These are phyloP conservation scores for Pristiophorus japonicus DNA, from an alignment of 2,113 vertebrate species.

Conservation along the genomic window DNA sequence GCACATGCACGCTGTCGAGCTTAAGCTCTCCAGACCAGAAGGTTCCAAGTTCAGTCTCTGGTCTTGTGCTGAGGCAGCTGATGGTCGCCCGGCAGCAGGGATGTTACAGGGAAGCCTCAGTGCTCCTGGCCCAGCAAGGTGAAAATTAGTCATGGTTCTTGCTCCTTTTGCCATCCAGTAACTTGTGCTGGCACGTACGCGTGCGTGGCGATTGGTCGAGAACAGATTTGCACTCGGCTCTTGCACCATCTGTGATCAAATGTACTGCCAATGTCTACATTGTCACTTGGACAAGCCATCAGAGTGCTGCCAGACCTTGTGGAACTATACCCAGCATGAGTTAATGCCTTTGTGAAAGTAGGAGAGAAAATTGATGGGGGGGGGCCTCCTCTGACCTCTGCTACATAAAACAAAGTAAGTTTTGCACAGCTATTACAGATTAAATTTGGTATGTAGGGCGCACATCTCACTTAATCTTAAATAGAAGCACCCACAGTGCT, in stretches of 20 bases:
- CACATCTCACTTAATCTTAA: not conserved
- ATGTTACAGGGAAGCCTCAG: not conserved
- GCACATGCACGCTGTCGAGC: not conserved
- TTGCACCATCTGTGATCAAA: not conserved
- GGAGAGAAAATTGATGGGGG: not conserved
- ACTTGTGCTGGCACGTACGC: not conserved
- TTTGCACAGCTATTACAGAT: not conserved
- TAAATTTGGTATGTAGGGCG: not conserved
- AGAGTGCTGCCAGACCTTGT: not conserved
- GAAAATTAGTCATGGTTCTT: slow-evolving; percentile 15
- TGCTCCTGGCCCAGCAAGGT: not conserved
- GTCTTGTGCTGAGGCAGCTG: not conserved
- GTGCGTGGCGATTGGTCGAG: not conserved
- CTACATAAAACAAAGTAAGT: not conserved
- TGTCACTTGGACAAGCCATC: not conserved
- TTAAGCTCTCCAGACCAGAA: too few species aligned
- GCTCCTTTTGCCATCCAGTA: not conserved
- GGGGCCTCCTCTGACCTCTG: not conserved
- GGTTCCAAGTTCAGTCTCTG: not conserved
- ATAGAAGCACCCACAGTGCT: not conserved
- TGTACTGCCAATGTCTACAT: not conserved
- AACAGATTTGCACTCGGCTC: not conserved
- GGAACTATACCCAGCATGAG: not conserved
- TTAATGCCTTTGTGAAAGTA: not conserved
- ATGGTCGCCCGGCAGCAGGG: not conserved